Evolutionary conservation across 1,140 invertebrate species (phyloP).

Genomic region (Palaemon carinicauda): DNA sequence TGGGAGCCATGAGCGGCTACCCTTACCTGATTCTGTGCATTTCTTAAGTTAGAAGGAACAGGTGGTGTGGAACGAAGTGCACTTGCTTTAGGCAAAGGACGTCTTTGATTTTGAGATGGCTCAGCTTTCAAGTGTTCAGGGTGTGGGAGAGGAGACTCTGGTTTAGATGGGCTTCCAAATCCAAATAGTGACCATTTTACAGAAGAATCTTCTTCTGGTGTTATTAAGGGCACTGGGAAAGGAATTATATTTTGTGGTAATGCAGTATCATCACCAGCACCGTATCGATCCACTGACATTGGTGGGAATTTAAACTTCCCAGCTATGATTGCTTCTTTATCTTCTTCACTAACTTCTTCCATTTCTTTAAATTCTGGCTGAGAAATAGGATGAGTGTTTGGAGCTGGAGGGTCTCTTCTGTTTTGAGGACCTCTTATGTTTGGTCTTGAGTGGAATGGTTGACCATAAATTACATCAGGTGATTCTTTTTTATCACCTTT

Average conservation of each 20-base stretch:
- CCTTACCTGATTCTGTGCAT: too few relatives aligned
- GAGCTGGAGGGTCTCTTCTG: neutral
- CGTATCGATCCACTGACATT: neutral
- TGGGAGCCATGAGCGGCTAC: too few relatives aligned
- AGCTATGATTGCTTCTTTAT: constrained; percentile 42
- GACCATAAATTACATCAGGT: neutral
- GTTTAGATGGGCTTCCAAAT: neutral
- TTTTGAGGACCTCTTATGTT: neutral
- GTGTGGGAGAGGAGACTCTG: neutral
- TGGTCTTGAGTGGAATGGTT: neutral
- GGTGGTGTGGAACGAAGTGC: neutral
- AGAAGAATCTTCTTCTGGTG: neutral
- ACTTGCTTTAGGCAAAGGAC: neutral
- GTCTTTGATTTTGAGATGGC: too few relatives aligned
- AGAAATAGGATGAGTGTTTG: neutral
- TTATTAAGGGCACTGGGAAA: constrained; percentile 13
- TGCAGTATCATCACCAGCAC: neutral
- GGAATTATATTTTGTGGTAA: constrained; percentile 17
- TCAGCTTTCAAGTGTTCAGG: neutral
- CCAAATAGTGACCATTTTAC: too few relatives aligned
- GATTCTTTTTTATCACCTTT: neutral
- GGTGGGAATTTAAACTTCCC: constrained; percentile 34
- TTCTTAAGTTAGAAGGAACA: too few relatives aligned
- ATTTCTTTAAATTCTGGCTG: neutral
- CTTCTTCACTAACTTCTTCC: constrained; percentile 20